These are phyloP conservation scores for Zalophus californianus DNA, from an alignment of 2,797 vertebrate species.

Conservation along the genomic window DNA sequence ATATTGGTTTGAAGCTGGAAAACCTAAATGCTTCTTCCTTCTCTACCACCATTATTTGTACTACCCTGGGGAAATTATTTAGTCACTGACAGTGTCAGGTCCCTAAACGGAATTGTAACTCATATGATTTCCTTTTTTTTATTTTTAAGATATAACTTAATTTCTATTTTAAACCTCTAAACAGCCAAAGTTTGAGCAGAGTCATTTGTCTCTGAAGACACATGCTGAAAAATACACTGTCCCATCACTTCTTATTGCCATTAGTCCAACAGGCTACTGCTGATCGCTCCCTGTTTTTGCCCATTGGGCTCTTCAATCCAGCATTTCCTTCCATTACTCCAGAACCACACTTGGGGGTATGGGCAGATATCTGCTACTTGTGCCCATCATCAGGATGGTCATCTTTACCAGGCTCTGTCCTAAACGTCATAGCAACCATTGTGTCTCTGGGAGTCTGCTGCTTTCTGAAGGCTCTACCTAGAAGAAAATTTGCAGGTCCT, in stretches of 20 bases:
- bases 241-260: background rate
- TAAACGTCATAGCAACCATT: background rate
- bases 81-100: background rate
- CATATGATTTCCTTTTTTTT: background rate
- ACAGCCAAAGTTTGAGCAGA: background rate
- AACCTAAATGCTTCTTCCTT: background rate
- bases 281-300: background rate
- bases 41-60: background rate
- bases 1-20: background rate
- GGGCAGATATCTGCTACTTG: background rate
- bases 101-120: background rate
- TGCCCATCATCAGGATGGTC: background rate
- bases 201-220: background rate
- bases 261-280: no score
- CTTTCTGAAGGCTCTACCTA: background rate
- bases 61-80: background rate
- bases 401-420: background rate
- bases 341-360: accelerated
- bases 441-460: background rate
- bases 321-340: background rate
- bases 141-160: background rate
- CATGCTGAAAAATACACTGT: background rate
- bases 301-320: background rate
- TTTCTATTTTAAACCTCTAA: background rate
- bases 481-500: background rate